These are phyloP conservation scores for Parochlus steinenii DNA, from an alignment of 2,888 invertebrate species.

Conservation along the genomic window DNA sequence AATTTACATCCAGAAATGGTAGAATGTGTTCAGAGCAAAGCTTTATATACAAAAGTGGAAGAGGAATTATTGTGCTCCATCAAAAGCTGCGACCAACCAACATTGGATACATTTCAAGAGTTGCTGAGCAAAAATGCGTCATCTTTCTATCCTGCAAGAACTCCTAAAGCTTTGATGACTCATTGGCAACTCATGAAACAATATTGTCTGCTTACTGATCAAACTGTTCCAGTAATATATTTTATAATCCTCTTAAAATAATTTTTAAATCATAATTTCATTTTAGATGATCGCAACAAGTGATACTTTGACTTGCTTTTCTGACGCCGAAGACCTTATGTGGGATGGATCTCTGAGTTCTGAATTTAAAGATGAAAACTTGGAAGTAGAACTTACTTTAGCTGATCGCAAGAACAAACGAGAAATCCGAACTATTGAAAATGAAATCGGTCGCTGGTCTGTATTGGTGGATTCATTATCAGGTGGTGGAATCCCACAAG, in stretches of 20 bases:
- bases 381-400: constrained; percentile 61
- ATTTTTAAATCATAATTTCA: neutral
- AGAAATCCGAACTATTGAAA: constrained; percentile 77
- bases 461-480: constrained; percentile 81
- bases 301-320: constrained; percentile 57
- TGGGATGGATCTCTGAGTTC: constrained; percentile 60
- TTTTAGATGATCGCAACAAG: constrained; percentile 33
- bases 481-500: constrained; percentile 58
- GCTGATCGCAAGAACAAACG: constrained; percentile 62
- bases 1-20: constrained; percentile 86
- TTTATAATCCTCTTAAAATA: neutral
- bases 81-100: constrained; percentile 55
- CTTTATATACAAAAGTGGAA: constrained; percentile 77
- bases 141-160: constrained; percentile 74
- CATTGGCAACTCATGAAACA: constrained; percentile 91
- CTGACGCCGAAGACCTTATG: constrained; percentile 81
- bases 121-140: constrained; percentile 68
- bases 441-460: constrained; percentile 81
- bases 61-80: constrained; percentile 71
- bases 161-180: constrained; percentile 63
- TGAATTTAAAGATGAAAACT: constrained; percentile 63
- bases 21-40: constrained; percentile 70
- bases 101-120: constrained; percentile 66
- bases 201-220: constrained; percentile 81
- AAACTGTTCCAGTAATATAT: constrained; percentile 45